Evolutionary conservation across 2,797 vertebrate genomes (phyloP).

Genomic region (Cryptoblepharus egeriae): DNA sequence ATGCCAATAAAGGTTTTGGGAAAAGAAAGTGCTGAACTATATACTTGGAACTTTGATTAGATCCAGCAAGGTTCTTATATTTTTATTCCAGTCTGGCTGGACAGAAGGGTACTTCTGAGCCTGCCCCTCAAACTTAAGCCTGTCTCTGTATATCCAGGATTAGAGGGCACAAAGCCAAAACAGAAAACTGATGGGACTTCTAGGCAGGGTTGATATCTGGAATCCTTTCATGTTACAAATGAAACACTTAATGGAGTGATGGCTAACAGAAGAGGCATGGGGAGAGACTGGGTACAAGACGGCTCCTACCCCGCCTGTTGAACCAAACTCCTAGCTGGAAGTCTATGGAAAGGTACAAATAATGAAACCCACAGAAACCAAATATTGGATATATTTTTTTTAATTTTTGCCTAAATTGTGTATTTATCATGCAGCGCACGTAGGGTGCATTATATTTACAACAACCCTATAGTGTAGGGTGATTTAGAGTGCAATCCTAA

Average conservation of each 20-base stretch:
- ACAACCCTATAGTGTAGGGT: too few species aligned
- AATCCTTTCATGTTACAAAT: background rate
- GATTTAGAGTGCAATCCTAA: too few species aligned
- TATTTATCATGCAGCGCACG: background rate
- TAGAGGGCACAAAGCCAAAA: background rate
- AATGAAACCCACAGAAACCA: background rate
- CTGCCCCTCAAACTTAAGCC: background rate
- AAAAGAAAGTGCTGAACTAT: too few species aligned
- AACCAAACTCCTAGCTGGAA: background rate
- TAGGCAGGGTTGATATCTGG: background rate
- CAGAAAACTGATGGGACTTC: background rate
- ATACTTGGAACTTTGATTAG: too few species aligned
- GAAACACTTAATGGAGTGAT: background rate
- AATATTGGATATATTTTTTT: background rate
- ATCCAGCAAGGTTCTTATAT: too few species aligned
- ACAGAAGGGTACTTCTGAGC: too few species aligned
- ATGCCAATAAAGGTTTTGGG: too few species aligned
- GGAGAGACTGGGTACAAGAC: background rate
- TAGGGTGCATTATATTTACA: background rate
- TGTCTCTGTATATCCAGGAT: background rate
- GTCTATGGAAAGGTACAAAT: background rate
- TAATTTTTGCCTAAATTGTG: too few species aligned
- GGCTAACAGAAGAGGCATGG: background rate
- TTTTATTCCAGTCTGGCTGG: too few species aligned
- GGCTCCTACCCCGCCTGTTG: too few species aligned